Conservation (phyloP, 2,113 vertebrate species). For the Oryzias javanicus region DNA sequence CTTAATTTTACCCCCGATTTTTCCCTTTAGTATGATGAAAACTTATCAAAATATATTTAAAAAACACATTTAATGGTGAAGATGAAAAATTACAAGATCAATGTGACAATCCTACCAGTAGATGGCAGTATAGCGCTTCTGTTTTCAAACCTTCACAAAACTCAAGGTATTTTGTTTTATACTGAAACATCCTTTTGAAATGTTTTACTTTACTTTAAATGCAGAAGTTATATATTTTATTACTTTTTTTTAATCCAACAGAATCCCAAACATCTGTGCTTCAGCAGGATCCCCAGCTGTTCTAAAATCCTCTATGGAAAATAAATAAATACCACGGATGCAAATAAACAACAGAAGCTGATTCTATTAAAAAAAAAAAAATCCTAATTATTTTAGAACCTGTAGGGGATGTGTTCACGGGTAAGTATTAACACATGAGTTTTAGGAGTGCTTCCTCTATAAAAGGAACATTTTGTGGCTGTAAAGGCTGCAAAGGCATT, state of each 20-base stretch:
- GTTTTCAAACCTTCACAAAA: not conserved
- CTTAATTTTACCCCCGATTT: no score
- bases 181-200: no score
- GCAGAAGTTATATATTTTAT: no score
- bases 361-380: constrained; percentile 30
- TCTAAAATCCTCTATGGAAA: constrained; percentile 17
- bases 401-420: constrained; percentile 23
- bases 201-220: no score
- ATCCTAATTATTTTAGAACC: constrained; percentile 30
- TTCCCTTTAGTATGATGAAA: no score
- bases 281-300: constrained; percentile 20
- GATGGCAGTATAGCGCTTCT: constrained; percentile 39
- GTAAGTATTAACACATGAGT: constrained; percentile 65
- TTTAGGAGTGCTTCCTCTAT: constrained; percentile 33
- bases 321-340: not conserved
- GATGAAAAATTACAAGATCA: no score
- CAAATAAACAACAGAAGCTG: constrained; percentile 16
- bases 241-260: no score
- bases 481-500: constrained; percentile 2
- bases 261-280: not conserved
- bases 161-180: no score
- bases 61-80: no score
- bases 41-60: no score
- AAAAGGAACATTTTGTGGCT: constrained; percentile 18
- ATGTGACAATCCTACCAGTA: constrained; percentile 5